Evolutionary conservation across 2,888 invertebrate genomes (phyloP).

Genomic region (Drosophila atroscutellata): DNA sequence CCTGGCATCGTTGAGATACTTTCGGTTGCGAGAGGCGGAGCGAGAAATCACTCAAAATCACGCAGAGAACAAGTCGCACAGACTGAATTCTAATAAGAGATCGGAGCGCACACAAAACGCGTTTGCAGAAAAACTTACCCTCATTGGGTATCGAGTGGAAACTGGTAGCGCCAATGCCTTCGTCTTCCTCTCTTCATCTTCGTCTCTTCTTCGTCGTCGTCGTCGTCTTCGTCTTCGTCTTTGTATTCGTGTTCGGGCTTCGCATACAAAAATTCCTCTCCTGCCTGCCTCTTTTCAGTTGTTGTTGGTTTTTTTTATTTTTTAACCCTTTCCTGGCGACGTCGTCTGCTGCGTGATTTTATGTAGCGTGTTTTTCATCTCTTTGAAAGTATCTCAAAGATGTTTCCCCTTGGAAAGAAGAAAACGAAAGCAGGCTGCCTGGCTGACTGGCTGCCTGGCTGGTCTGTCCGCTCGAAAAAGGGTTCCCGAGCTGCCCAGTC

Average conservation of each 20-base stretch:
- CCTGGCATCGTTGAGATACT: conserved; percentile 4
- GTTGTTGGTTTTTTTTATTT: conserved; percentile 27
- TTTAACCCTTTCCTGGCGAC: conserved; percentile 66
- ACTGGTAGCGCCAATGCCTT: conserved; percentile 19
- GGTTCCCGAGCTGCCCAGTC: conserved; percentile 75
- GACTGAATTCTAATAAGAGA: conserved; percentile 41
- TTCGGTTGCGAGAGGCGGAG: conserved; percentile 52
- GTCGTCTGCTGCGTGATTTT: conserved; percentile 67
- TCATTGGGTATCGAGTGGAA: conserved; percentile 44
- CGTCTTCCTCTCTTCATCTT: conserved; percentile 8
- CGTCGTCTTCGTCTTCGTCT: conserved; percentile 7
- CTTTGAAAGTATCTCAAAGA: conserved; percentile 57
- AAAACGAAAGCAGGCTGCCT: conserved; percentile 54
- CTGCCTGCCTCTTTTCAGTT: conserved; percentile 9
- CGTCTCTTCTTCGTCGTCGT: conserved; percentile 4
- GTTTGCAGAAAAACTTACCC: conserved; percentile 67
- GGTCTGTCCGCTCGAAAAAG: conserved; percentile 51
- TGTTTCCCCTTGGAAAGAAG: conserved; percentile 59
- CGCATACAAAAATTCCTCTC: conserved; percentile 34
- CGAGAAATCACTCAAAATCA: conserved; percentile 53
- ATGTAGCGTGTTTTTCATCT: conserved; percentile 59
- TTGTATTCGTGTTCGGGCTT: conserved; percentile 18
- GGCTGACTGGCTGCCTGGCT: conserved; percentile 4
- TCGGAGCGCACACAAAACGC: conserved; percentile 17
- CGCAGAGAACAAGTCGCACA: conserved; percentile 16